Evolutionary conservation across 2,797 vertebrate genomes (phyloP).

Genomic region (Phrynocephalus guinanensis): DNA sequence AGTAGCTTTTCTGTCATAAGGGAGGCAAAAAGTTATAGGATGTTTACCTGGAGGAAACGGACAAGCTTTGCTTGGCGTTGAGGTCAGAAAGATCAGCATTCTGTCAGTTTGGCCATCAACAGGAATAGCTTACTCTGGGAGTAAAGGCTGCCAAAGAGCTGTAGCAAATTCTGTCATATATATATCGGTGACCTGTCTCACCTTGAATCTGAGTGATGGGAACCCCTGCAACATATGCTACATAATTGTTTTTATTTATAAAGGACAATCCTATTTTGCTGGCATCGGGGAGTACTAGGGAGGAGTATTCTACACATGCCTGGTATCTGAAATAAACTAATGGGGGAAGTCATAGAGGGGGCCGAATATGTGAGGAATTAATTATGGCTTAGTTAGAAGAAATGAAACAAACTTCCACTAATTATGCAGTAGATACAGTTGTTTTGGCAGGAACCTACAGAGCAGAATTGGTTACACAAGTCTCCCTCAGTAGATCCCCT

Average conservation of each 20-base stretch:
- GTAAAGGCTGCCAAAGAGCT: neutral
- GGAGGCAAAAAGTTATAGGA: constrained; percentile 47
- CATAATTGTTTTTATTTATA: neutral
- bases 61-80: constrained; percentile 7
- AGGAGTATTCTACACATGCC: neutral
- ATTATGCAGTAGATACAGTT: no score
- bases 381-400: no score
- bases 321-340: neutral
- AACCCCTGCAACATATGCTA: neutral
- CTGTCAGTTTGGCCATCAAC: constrained; percentile 1
- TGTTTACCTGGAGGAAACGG: constrained; percentile 62
- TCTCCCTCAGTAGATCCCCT: no score
- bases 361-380: no score
- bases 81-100: neutral
- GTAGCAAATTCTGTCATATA: neutral
- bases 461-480: no score
- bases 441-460: no score
- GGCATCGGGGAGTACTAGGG: no score
- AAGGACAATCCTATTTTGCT: neutral
- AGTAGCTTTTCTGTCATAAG: constrained; percentile 57
- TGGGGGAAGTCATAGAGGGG: no score
- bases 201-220: neutral
- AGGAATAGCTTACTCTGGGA: neutral
- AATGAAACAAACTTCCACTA: no score
- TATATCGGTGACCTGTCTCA: neutral